phyloP scores from a whole-genome alignment of 1,140 invertebrate genomes.

The Saccostrea echinata region DNA sequence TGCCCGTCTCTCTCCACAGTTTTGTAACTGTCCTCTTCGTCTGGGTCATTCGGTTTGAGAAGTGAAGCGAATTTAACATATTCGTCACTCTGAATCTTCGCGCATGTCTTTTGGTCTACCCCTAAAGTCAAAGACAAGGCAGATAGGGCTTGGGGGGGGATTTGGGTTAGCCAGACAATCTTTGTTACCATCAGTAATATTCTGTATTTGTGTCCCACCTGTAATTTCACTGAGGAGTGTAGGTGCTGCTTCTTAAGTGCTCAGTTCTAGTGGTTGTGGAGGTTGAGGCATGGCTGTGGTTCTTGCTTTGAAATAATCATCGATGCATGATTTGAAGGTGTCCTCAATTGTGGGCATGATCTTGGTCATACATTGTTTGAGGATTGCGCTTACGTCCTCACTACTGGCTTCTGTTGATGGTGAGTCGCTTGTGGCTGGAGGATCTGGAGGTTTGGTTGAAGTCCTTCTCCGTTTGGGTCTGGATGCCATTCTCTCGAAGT shows the following conservation, averaged over 20 bases:
- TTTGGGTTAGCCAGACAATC: too few species aligned
- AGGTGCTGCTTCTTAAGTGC: background rate
- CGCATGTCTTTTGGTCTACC: too few species aligned
- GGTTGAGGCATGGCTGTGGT: background rate
- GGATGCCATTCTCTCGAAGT: background rate
- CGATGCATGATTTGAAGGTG: background rate
- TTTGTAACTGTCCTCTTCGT: too few species aligned
- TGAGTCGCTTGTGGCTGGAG: background rate
- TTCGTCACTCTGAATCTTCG: too few species aligned
- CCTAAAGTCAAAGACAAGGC: too few species aligned
- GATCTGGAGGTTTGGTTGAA: background rate
- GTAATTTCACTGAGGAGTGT: background rate
- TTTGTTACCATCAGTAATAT: background rate
- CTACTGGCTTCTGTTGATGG: background rate
- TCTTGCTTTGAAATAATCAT: background rate
- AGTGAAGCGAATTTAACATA: too few species aligned
- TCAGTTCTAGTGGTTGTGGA: background rate
- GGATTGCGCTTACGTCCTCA: background rate
- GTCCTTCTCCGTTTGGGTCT: background rate
- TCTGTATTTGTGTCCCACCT: background rate
- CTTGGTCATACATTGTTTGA: background rate
- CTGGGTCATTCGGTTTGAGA: too few species aligned
- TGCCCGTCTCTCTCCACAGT: too few species aligned
- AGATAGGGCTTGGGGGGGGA: too few species aligned
- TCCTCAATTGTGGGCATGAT: constrained; percentile 11